Conservation (phyloP, 2,113 vertebrate genomes). For the Ptychochromis oligacanthus region DNA sequence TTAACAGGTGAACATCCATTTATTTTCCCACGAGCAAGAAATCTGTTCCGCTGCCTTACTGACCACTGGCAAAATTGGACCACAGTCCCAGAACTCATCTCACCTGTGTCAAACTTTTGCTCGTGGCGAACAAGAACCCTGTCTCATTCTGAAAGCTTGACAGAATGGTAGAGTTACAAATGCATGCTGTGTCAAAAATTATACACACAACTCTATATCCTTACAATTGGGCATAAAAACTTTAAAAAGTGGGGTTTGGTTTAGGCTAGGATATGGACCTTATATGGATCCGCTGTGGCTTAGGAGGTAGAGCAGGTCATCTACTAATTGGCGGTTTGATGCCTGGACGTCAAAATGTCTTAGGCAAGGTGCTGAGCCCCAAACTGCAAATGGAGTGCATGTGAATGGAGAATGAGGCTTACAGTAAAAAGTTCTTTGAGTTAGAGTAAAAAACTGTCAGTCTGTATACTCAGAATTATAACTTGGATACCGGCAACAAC, state of each 20-base stretch:
- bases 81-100: background rate
- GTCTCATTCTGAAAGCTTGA: background rate
- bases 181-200: background rate
- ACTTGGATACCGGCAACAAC: background rate
- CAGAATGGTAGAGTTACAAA: background rate
- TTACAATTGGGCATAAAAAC: background rate
- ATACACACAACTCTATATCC: background rate
- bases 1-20: background rate
- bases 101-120: background rate
- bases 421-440: background rate
- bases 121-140: background rate
- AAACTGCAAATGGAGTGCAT: no score
- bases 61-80: background rate
- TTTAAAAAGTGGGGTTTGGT: background rate
- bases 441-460: background rate
- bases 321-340: no score
- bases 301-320: no score
- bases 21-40: background rate
- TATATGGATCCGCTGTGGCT: no score
- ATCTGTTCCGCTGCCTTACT: background rate
- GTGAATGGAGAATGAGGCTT: no score
- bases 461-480: background rate
- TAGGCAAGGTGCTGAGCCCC: no score
- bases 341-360: background rate
- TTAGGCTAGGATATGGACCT: background rate